These are phyloP conservation scores for Polypedilum pembai DNA, from an alignment of 1,140 invertebrate genomes.

Conservation along the genomic window DNA sequence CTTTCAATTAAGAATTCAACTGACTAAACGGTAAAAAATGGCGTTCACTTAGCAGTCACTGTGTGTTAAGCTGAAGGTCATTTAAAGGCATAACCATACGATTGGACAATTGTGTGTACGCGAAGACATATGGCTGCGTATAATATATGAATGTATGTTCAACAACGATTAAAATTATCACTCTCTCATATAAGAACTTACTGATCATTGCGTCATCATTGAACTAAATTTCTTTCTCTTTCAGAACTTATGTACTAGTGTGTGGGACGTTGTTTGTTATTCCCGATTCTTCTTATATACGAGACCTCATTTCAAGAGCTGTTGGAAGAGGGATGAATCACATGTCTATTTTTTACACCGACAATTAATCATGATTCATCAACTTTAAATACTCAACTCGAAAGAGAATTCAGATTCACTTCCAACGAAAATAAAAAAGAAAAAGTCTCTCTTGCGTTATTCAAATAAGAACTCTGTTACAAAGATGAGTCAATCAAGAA, in stretches of 20 bases:
- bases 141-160: too few species aligned
- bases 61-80: not conserved
- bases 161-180: too few species aligned
- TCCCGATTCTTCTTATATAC: not conserved
- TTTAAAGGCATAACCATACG: not conserved
- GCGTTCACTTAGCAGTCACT: not conserved
- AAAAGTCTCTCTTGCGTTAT: not conserved
- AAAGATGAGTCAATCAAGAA: not conserved
- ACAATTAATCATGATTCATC: constrained; percentile 6
- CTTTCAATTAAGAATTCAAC: not conserved
- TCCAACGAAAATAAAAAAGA: not conserved
- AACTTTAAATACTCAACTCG: not conserved
- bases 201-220: not conserved
- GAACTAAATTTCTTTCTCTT: not conserved
- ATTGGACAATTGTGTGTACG: not conserved
- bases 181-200: too few species aligned
- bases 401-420: not conserved
- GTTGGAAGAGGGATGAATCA: not conserved
- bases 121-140: not conserved
- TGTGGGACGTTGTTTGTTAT: not conserved
- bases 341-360: not conserved
- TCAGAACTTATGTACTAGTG: not conserved
- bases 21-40: constrained; percentile 12
- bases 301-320: not conserved
- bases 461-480: not conserved